These are phyloP conservation scores for Paracyclopina nana DNA, from an alignment of 1,140 invertebrate genomes.

Conservation along the genomic window DNA sequence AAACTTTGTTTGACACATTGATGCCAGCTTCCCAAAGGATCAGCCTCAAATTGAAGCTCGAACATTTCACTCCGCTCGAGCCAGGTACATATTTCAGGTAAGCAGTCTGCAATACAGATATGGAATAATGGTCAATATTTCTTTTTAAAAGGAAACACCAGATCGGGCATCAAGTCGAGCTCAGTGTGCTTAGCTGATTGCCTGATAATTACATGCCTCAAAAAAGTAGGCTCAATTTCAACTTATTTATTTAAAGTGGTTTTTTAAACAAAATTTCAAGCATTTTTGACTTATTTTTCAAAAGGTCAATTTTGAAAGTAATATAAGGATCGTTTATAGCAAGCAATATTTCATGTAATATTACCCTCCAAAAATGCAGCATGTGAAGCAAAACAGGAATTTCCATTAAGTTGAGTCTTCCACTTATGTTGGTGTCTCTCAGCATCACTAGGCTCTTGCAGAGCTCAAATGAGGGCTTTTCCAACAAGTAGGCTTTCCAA, in stretches of 20 bases:
- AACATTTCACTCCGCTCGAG: conserved; percentile 35
- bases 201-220: too few species aligned
- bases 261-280: too few species aligned
- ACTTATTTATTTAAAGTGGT: too few species aligned
- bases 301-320: too few species aligned
- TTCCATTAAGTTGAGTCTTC: conserved; percentile 35
- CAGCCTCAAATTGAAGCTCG: conserved; percentile 39
- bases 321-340: too few species aligned
- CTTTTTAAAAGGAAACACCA: neutral
- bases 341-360: too few species aligned
- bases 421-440: conserved; percentile 41
- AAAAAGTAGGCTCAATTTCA: too few species aligned
- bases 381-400: conserved; percentile 38
- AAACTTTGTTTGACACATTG: conserved; percentile 47
- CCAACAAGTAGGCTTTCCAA: conserved; percentile 35
- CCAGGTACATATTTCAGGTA: conserved; percentile 38
- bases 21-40: conserved; percentile 45
- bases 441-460: conserved; percentile 46
- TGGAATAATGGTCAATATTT: neutral
- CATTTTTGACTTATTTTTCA: too few species aligned
- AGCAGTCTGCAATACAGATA: conserved; percentile 28
- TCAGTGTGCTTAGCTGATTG: too few species aligned
- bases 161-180: too few species aligned
- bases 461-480: conserved; percentile 37
- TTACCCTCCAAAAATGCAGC: conserved; percentile 43